phyloP scores from a whole-genome alignment of 2,888 invertebrate species.

The Cyclophora albipunctata region DNA sequence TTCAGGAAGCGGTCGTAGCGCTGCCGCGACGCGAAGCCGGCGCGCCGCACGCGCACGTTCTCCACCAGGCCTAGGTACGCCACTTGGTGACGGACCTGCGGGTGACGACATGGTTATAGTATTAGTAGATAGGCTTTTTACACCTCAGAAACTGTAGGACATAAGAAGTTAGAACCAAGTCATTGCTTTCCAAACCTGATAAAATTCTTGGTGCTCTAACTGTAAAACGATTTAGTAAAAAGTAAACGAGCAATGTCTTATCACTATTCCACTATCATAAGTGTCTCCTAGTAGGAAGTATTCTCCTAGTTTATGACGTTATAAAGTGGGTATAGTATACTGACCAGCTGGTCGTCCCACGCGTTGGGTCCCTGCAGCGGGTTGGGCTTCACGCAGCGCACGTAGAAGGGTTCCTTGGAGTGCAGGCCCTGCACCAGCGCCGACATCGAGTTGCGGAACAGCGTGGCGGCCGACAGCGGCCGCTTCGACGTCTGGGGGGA shows the following conservation, averaged over 20 bases:
- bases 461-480: constrained; percentile 93
- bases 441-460: constrained; percentile 96
- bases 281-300: no score
- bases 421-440: constrained; percentile 90
- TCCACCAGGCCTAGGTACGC: constrained; percentile 94
- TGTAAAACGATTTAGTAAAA: no score
- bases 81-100: constrained; percentile 80
- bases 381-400: constrained; percentile 98
- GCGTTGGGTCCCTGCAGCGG: constrained; percentile 90
- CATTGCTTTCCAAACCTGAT: no score
- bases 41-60: constrained; percentile 95
- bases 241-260: no score
- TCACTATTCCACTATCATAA: no score
- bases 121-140: no score
- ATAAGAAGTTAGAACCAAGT: no score
- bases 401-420: constrained; percentile 96
- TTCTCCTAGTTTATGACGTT: neutral
- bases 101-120: no score
- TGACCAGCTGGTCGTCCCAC: constrained; percentile 88
- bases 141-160: no score
- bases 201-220: no score
- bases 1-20: constrained; percentile 94
- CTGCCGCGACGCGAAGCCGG: constrained; percentile 97
- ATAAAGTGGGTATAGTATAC: constrained; percentile 6
- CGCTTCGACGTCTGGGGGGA: constrained; percentile 88